Base-by-base conservation (phyloP, 2,888 invertebrate species). In the Brachylomia viminalis region DNA sequence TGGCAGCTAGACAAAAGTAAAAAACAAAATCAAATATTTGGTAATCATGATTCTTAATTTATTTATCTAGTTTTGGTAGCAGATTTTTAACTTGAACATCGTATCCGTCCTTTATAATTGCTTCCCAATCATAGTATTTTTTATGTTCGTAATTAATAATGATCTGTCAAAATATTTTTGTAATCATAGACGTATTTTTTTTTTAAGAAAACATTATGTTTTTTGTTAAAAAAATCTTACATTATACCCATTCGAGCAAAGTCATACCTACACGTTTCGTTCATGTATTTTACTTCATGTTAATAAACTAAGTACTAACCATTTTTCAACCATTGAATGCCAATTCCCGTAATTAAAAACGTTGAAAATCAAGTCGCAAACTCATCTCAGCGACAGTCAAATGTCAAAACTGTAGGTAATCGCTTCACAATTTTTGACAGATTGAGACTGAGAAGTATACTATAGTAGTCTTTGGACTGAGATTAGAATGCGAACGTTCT, bases 91-190 rank as follows among this genome's bases (percentile, higher is more conserved):
- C 59, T 72, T 71, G 13, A 47, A 69, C 54, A 65, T 77, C 73
- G 72, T 72, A 73, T 86, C 86, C 87, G 86, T 86, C 86, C 86
- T 85, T 62, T 78, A 49, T 59, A 56, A 72, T 61, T 56, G n/a
- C 38, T 62, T 72, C 33, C 30, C 52, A 68, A 23, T 15, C 15
- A 33, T 66, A 17, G 2, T 23, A 47, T 52, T 23, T 65, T n/a
- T 38, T 20, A 56, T 49, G 23, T 56, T 49, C 38, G 45, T 30
- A 56, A 38, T 33, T 52, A 30, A 7, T 33, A 38, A 30, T 79
- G 15, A 42, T 30, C 42, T 42, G 10, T 45, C 15, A 33, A 17
- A 62, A 49, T 45, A 61, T 72, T 17, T 56, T 49, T 72, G 11
- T 49, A 58, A 65, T n/a, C 8, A 17, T 33, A 27, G 0, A 11